A percentile compares a stretch with the other conserved stretches of the same genome.
These are phyloP conservation scores for Meiosimyza decipiens DNA, from an alignment of 2,888 invertebrate genomes.

Conservation along the genomic window DNA sequence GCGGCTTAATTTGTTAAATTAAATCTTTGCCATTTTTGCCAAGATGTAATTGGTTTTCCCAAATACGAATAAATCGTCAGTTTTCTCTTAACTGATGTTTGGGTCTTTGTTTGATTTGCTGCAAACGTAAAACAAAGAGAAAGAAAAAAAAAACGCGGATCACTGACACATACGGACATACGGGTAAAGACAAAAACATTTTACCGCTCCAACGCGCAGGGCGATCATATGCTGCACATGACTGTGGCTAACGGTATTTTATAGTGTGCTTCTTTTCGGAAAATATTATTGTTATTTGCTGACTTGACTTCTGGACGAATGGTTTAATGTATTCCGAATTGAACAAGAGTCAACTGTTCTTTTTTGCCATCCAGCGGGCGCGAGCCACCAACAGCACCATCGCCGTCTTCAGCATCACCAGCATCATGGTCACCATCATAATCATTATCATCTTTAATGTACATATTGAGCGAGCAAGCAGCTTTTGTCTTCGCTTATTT, in stretches of 20 bases:
- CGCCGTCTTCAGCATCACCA: background rate
- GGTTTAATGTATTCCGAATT: background rate
- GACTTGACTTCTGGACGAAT: slow-evolving; percentile 35
- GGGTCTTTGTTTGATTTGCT: too few relatives aligned
- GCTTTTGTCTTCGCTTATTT: slow-evolving; percentile 1
- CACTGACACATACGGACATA: too few relatives aligned
- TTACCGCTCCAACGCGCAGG: background rate
- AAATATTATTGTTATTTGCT: slow-evolving; percentile 45
- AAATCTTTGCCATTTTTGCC: too few relatives aligned
- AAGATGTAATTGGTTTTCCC: slow-evolving; percentile 1
- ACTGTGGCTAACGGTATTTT: slow-evolving; percentile 25
- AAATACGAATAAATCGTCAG: background rate
- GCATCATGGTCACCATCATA: background rate
- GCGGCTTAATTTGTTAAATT: too few relatives aligned
- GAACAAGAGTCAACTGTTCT: too few relatives aligned
- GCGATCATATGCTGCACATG: background rate
- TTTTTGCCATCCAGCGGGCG: too few relatives aligned
- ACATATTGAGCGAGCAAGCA: too few relatives aligned
- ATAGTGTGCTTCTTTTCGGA: slow-evolving; percentile 38
- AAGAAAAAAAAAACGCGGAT: too few relatives aligned
- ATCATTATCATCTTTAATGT: background rate
- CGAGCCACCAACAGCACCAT: background rate
- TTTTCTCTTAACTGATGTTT: too few relatives aligned
- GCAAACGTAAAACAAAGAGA: too few relatives aligned
- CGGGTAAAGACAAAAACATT: too few relatives aligned